Percentiles rank a stretch among this genome's conserved stretches.
Conservation (phyloP, 2,888 invertebrate genomes). For the Meloe dianella region DNA sequence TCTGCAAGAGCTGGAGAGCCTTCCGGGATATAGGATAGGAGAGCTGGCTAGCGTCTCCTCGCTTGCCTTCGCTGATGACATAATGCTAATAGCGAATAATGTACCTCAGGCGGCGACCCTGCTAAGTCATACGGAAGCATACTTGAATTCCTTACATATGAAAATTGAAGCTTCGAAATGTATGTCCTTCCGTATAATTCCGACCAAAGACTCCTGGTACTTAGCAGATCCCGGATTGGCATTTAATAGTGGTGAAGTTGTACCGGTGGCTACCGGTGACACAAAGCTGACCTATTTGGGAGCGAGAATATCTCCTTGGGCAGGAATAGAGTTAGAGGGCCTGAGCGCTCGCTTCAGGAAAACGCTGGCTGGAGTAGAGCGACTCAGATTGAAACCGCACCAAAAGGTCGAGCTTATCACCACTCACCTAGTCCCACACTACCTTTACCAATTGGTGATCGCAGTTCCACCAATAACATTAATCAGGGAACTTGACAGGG, state of each 20-base stretch:
- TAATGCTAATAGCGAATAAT: constrained; percentile 46
- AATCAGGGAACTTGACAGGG: constrained; percentile 41
- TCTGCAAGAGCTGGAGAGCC: constrained; percentile 39
- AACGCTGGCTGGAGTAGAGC: constrained; percentile 42
- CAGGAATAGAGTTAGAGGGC: constrained; percentile 33
- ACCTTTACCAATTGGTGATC: constrained; percentile 50
- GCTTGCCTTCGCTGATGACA: constrained; percentile 56
- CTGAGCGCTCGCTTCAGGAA: constrained; percentile 19
- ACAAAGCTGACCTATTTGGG: constrained; percentile 47
- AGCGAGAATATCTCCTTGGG: constrained; percentile 46
- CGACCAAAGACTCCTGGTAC: constrained; percentile 43
- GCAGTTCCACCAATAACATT: constrained; percentile 38
- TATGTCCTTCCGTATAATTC: constrained; percentile 35
- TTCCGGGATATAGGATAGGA: constrained; percentile 35
- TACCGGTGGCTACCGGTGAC: constrained; percentile 34
- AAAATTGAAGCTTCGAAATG: constrained; percentile 29
- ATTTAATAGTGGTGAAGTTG: constrained; percentile 34
- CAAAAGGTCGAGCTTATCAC: constrained; percentile 52
- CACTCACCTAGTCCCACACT: constrained; percentile 53
- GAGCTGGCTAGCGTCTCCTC: constrained; percentile 38
- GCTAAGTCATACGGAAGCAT: constrained; percentile 38
- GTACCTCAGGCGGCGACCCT: constrained; percentile 46
- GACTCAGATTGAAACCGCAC: constrained; percentile 52
- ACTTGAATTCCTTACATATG: constrained; percentile 44
- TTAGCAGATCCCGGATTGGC: constrained; percentile 43